phyloP scores from a whole-genome alignment of 2,888 invertebrate species.

The Andricus quercusramuli region DNA sequence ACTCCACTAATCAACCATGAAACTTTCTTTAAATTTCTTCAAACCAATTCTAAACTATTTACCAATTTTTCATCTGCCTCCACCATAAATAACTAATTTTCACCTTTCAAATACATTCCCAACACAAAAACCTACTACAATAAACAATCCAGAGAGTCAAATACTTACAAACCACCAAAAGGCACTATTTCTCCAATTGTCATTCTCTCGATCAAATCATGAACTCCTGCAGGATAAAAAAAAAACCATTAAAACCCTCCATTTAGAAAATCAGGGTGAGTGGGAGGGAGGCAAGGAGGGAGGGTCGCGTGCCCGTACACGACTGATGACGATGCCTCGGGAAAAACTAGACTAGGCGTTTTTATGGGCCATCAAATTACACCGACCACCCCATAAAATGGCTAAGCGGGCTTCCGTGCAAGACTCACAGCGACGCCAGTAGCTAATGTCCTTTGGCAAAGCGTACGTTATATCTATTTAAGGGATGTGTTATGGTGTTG shows the following conservation, averaged over 20 bases:
- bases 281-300: slow-evolving; percentile 56
- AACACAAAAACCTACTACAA: neutral
- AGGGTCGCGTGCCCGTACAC: slow-evolving; percentile 63
- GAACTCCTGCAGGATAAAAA: slow-evolving; percentile 47
- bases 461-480: slow-evolving; percentile 35
- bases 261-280: slow-evolving; percentile 65
- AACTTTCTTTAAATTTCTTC: neutral
- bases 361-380: slow-evolving; percentile 79
- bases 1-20: neutral
- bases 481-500: slow-evolving; percentile 12
- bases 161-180: neutral
- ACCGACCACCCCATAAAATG: slow-evolving; percentile 78
- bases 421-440: slow-evolving; percentile 65
- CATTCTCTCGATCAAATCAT: neutral
- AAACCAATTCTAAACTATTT: neutral
- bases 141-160: neutral
- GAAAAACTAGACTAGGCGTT: slow-evolving; percentile 78
- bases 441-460: slow-evolving; percentile 68
- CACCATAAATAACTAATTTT: neutral
- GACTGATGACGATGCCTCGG: slow-evolving; percentile 67
- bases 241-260: slow-evolving; percentile 57
- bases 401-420: slow-evolving; percentile 77
- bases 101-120: neutral
- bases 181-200: neutral
- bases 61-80: neutral